Base-by-base conservation (phyloP, 1,140 invertebrate genomes). In the Holcopasites calliopsidis region DNA sequence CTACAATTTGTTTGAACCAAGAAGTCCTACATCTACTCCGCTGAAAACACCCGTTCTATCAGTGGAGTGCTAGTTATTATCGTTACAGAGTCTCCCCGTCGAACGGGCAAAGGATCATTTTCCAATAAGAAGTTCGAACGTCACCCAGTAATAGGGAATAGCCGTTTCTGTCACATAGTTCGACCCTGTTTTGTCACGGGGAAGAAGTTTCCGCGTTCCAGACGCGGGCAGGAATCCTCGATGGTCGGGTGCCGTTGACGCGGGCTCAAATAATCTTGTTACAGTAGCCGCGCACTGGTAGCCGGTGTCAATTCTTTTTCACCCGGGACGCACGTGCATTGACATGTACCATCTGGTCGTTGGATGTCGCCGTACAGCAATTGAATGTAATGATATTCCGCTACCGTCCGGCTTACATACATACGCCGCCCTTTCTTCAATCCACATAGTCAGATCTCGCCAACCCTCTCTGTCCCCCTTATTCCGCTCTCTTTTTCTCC, bases 371-470 rank as follows among this genome's bases (percentile, higher is more conserved):
- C 75, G 38, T 52, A 50, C 62, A 66, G 60, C 66, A 83, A 85
- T 84, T 83, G 78, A 83, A 65, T 75, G 64, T 72, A 84, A 83
- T 80, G 82, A 84, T 83, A 84, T 82, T 82, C 79, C 73, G 70
- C 68, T 82, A 84, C 57, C 40, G 73, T 80, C 61, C 58, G 68
- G 42, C 62, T 84, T 77, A 74, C n/a, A n/a, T n/a, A n/a, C n/a
- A n/a, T n/a, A n/a, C 66, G 61, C 70, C 52, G 58, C 38, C 44
- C 76, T 42, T 65, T 35, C 40, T 50, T 26, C 23, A 13, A 60
- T 70, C 11, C 6, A 0, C 10, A 0, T 2, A 18, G 13, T 8
- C 16, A 1, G 16, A 28, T 31, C 61, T 47, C n/a, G 10, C 33
- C n/a, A n/a, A n/a, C n/a, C n/a, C n/a, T n/a, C n/a, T 18, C n/a